phyloP scores from a whole-genome alignment of 2,113 vertebrate genomes.

The Mobula birostris region DNA sequence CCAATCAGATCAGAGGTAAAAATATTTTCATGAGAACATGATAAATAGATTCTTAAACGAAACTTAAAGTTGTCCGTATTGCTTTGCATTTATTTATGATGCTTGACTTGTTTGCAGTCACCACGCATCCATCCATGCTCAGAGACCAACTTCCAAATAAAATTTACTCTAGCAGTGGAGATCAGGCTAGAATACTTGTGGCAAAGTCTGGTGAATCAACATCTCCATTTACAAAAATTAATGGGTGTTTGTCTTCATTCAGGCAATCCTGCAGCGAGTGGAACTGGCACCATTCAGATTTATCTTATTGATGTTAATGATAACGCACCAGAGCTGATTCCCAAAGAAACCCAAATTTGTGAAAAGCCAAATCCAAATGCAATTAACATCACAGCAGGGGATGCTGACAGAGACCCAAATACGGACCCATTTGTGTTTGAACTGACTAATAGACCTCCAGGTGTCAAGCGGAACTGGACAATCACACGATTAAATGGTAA shows the following conservation, averaged over 20 bases:
- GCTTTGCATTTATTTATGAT: not conserved
- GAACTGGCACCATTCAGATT: constrained; percentile 88
- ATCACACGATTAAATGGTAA: constrained; percentile 84
- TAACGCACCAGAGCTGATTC: constrained; percentile 81
- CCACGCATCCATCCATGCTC: no score
- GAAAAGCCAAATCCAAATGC: constrained; percentile 72
- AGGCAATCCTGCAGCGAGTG: constrained; percentile 81
- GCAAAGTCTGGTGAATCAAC: no score
- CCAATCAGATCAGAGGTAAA: not conserved
- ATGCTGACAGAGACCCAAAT: constrained; percentile 84
- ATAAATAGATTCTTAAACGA: not conserved
- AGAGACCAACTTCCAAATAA: no score
- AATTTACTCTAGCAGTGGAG: no score
- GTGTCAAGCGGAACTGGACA: constrained; percentile 89
- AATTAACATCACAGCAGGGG: constrained; percentile 87
- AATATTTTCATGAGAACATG: not conserved
- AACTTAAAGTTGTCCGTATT: not conserved
- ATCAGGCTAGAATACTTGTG: no score
- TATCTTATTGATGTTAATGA: constrained; percentile 95
- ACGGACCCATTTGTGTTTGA: constrained; percentile 90
- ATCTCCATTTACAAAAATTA: no score
- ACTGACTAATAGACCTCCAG: constrained; percentile 71
- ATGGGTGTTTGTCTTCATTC: constrained; percentile 40
- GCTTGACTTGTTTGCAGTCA: no score
- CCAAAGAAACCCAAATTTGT: constrained; percentile 87